These are phyloP conservation scores for Muntiacus muntjak DNA, from an alignment of 2,113 vertebrate genomes.

Conservation along the genomic window DNA sequence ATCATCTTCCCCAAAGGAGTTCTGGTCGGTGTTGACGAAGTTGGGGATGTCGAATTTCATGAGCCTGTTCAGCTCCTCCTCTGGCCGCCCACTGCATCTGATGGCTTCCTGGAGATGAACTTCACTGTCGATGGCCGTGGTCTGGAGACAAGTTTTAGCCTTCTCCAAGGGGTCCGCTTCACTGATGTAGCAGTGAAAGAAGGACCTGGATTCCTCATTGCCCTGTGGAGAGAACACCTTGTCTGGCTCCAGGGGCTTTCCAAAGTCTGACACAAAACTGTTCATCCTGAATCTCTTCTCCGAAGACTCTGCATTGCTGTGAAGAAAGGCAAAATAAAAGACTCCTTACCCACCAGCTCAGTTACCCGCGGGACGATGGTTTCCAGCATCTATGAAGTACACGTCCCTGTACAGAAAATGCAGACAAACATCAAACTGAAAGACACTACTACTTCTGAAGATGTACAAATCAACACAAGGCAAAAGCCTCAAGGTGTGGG, in stretches of 20 bases:
- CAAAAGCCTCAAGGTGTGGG: background rate
- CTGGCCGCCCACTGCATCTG: constrained; percentile 58
- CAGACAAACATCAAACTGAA: background rate
- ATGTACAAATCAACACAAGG: background rate
- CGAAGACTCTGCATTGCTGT: constrained; percentile 85
- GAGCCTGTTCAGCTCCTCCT: constrained; percentile 79
- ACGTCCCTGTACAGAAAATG: background rate
- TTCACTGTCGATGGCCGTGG: constrained; percentile 65
- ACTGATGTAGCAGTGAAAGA: constrained; percentile 90
- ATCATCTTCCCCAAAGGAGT: constrained; percentile 88
- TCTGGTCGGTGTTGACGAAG: constrained; percentile 90
- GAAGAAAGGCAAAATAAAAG: constrained; percentile 31
- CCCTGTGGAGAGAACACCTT: constrained; percentile 84
- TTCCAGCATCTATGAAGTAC: background rate
- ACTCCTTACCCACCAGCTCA: background rate
- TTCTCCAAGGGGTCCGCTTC: constrained; percentile 82
- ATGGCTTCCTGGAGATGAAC: constrained; percentile 72
- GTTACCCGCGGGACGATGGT: background rate
- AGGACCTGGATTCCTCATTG: constrained; percentile 83
- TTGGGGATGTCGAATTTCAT: constrained; percentile 93
- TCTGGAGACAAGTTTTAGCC: constrained; percentile 62
- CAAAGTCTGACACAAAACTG: constrained; percentile 85
- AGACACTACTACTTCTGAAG: background rate
- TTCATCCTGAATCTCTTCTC: constrained; percentile 85
- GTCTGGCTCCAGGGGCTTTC: constrained; percentile 78